phyloP scores from a whole-genome alignment of 1,140 invertebrate species.

The Lasioglossum baleicum region DNA sequence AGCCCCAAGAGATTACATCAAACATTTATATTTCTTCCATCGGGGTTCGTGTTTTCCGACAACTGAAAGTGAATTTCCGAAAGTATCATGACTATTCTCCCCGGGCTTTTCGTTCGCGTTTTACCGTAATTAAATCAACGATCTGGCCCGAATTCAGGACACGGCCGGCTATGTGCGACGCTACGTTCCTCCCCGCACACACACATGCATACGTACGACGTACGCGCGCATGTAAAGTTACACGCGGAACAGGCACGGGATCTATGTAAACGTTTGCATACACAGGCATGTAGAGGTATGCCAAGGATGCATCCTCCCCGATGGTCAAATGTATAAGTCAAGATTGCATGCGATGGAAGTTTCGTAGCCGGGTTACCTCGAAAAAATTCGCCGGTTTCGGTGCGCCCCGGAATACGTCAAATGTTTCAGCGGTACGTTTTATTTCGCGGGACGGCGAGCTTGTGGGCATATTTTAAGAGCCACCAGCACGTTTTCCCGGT shows the following conservation, averaged over 20 bases:
- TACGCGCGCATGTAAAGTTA: not conserved
- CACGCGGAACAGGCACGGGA: too few relatives aligned
- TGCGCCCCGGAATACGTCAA: constrained; percentile 10
- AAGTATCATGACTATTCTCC: constrained; percentile 11
- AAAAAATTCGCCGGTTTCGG: not conserved
- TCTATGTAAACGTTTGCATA: not conserved
- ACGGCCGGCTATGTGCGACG: not conserved
- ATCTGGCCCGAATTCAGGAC: constrained; percentile 37
- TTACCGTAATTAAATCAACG: constrained; percentile 37
- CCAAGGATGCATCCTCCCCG: constrained; percentile 18
- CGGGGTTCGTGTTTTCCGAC: constrained; percentile 2
- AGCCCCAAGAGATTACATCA: not conserved
- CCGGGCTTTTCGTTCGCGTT: constrained; percentile 14
- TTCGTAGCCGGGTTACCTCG: not conserved
- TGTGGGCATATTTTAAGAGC: constrained; percentile 16
- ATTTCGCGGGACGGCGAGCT: not conserved
- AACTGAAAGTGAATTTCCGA: constrained; percentile 12
- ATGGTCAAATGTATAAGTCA: constrained; percentile 18
- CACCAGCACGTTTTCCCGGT: constrained; percentile 7
- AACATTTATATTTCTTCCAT: constrained; percentile 3
- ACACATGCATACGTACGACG: not conserved
- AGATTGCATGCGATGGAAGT: constrained; percentile 29
- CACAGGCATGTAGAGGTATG: constrained; percentile 1
- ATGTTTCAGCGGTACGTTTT: constrained; percentile 4
- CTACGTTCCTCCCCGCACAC: not conserved